Evolutionary conservation across 2,888 invertebrate genomes (phyloP).

Genomic region (Cataglyphis rosenhaueri): DNA sequence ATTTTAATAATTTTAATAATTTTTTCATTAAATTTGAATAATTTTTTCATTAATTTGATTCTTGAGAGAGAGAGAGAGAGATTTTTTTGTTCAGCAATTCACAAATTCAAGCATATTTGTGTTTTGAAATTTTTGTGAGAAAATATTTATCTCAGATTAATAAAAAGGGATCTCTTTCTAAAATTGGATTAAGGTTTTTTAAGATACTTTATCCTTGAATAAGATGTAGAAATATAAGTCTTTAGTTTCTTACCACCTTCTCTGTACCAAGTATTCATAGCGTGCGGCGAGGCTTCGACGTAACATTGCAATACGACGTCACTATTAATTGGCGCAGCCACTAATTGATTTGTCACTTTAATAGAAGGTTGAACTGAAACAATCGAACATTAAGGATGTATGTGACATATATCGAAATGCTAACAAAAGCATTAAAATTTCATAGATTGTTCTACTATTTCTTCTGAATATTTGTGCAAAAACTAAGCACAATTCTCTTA

Average conservation of each 20-base stretch:
- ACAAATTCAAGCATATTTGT: not conserved
- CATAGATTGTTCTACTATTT: no score
- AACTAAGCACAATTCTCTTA: no score
- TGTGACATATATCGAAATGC: no score
- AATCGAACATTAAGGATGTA: conserved; percentile 2
- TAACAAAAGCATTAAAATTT: no score
- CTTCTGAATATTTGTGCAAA: no score
- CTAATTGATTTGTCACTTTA: conserved; percentile 93
- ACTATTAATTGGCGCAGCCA: conserved; percentile 93
- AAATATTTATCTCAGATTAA: not conserved
- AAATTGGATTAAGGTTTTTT: not conserved
- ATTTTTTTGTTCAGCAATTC: not conserved
- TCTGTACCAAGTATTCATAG: conserved; percentile 95
- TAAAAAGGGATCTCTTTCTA: not conserved
- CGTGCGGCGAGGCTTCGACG: conserved; percentile 95
- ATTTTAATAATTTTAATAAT: not conserved
- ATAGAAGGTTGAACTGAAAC: conserved; percentile 93
- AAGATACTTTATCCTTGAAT: not conserved
- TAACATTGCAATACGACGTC: conserved; percentile 94
- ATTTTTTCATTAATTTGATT: not conserved
- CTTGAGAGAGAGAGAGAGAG: no score
- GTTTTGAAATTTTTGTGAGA: not conserved
- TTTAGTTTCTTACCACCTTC: conserved; percentile 84
- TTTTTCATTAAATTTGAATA: not conserved
- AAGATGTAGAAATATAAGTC: not conserved